These are phyloP conservation scores for Acleris cristana DNA, from an alignment of 2,888 invertebrate species.

Conservation along the genomic window DNA sequence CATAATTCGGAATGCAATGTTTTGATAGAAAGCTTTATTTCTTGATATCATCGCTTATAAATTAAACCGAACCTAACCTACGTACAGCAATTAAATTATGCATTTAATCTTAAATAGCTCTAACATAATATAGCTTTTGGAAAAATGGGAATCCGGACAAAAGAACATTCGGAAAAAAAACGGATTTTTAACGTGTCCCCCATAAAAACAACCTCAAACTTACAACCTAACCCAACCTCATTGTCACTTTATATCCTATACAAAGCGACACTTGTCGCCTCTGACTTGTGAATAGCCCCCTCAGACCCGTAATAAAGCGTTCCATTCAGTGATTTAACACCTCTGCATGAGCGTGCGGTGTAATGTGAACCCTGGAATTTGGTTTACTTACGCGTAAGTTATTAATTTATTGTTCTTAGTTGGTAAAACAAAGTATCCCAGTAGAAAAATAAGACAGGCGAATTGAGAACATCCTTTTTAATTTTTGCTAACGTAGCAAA, in stretches of 20 bases:
- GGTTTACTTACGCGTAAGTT: not conserved
- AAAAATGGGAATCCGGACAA: too few relatives aligned
- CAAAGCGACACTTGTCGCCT: not conserved
- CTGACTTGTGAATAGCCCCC: constrained; percentile 22
- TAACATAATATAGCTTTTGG: too few relatives aligned
- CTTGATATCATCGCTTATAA: too few relatives aligned
- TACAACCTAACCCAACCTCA: not conserved
- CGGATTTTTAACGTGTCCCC: too few relatives aligned
- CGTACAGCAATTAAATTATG: too few relatives aligned
- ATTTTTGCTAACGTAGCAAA: too few relatives aligned
- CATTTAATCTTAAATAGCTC: too few relatives aligned
- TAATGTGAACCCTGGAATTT: constrained; percentile 18
- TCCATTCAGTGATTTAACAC: constrained; percentile 10
- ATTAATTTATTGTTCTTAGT: not conserved
- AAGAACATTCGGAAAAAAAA: too few relatives aligned
- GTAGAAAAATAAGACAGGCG: not conserved
- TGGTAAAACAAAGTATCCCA: not conserved
- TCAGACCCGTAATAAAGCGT: constrained; percentile 13
- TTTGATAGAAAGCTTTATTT: too few relatives aligned
- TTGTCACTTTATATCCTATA: constrained; percentile 4
- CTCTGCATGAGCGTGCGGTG: constrained; percentile 23
- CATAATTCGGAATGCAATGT: too few relatives aligned
- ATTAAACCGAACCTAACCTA: too few relatives aligned
- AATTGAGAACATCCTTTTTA: not conserved
- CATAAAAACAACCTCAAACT: too few relatives aligned